Base-by-base conservation (phyloP, 2,888 invertebrate genomes). In the Tiliacea citrago region DNA sequence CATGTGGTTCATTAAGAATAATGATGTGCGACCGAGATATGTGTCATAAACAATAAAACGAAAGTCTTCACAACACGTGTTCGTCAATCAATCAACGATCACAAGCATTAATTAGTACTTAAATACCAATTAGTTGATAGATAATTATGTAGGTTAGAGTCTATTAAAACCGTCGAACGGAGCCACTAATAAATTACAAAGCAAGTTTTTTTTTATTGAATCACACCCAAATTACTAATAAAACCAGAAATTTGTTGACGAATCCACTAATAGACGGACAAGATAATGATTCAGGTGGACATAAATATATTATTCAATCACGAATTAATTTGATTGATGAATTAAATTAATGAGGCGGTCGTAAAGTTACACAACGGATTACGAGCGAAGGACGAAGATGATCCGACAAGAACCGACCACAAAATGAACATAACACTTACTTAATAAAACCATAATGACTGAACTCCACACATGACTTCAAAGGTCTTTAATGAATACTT, bases 121-220 rank as follows among this genome's bases (percentile, higher is more conserved):
- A 90, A 90, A 90, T 88, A 90, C 87, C 91, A 92, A 94, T 94
- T 94, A 94, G 92, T 87, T 90, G 88, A 89, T 88, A 88, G 90
- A 91, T 93, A 92, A 92, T 92, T 90, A 92, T 91, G 85, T 92
- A 89, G 90, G 91, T 89, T 88, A 85, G 85, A 89, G 87, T 85
- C 88, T 87, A 91, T 91, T 89, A 91, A 91, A 90, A 83, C 85
- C 78, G 86, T 89, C 81, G 86, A 90, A 90, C 89, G 79, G 86
- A 88, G 82, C 85, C 81, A 88, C 81, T 74, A 88, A 88, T 90
- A 86, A 89, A 90, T 88, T 88, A 81, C 68, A 75, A 75, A 78
- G 82, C 82, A 24, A 77, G 85, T 86, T 84, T 80, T 85, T n/a
- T 76, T 85, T 83, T 85, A 86, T 63, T 73, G 73, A 86, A 77